phyloP scores from a whole-genome alignment of 2,888 invertebrate genomes.

The Drosophila meridiana region DNA sequence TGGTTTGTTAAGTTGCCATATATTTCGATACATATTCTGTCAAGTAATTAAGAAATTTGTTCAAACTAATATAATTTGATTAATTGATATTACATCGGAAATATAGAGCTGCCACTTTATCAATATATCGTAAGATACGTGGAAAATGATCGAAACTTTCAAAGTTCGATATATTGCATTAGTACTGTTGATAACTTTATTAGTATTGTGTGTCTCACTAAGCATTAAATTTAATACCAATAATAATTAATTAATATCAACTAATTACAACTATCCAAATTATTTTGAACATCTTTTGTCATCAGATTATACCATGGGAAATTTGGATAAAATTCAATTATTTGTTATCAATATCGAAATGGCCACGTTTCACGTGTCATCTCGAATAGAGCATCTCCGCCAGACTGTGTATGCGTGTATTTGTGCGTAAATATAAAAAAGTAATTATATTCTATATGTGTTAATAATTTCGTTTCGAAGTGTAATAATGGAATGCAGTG shows the following conservation, averaged over 20 bases:
- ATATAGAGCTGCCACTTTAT: not conserved
- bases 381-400: conserved; percentile 41
- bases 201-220: not conserved
- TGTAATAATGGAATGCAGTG: not conserved
- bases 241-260: no score
- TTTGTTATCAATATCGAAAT: conserved; percentile 27
- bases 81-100: not conserved
- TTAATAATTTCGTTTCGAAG: no score
- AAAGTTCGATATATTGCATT: not conserved
- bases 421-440: conserved; percentile 35
- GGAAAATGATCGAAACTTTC: not conserved
- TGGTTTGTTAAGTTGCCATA: not conserved
- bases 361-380: conserved; percentile 19
- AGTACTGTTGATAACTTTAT: not conserved
- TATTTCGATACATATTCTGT: not conserved
- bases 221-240: not conserved
- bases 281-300: not conserved
- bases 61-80: not conserved
- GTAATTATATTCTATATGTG: conserved; percentile 7
- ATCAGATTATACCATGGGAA: not conserved
- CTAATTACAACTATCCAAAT: not conserved
- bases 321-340: not conserved
- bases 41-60: no score
- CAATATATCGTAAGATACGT: not conserved
- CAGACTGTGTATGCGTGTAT: conserved; percentile 41